Percentiles rank a stretch among this genome's conserved stretches.
phyloP scores from a whole-genome alignment of 2,888 invertebrate species.

The Aplocera efformata region DNA sequence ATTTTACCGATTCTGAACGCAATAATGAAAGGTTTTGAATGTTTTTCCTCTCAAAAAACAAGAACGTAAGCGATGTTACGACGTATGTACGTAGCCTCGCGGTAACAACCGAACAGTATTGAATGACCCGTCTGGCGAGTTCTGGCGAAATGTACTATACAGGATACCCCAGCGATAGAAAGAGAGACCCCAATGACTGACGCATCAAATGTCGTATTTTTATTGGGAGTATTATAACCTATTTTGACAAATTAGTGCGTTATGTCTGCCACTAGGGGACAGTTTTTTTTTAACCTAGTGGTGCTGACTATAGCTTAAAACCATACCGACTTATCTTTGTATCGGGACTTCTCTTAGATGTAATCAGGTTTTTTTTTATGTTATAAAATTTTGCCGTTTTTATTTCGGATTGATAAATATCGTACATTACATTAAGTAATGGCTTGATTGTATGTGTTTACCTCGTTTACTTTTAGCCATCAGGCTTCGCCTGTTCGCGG shows the following conservation, averaged over 20 bases:
- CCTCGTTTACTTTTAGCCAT: too few relatives aligned
- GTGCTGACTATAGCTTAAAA: slow-evolving; percentile 39
- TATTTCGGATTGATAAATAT: too few relatives aligned
- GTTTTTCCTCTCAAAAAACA: slow-evolving; percentile 52
- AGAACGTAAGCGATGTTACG: slow-evolving; percentile 61
- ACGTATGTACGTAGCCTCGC: slow-evolving; percentile 71
- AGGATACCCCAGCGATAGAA: slow-evolving; percentile 31
- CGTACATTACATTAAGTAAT: too few relatives aligned
- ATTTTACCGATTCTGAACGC: slow-evolving; percentile 49
- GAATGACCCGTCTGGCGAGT: slow-evolving; percentile 42
- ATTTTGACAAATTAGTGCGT: slow-evolving; percentile 76
- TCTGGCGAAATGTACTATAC: slow-evolving; percentile 24
- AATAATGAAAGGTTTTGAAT: slow-evolving; percentile 33
- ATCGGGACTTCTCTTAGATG: too few relatives aligned
- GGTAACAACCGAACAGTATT: slow-evolving; percentile 41
- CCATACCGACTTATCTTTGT: too few relatives aligned
- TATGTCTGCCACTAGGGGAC: slow-evolving; percentile 67
- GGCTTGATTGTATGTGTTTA: too few relatives aligned
- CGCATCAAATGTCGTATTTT: slow-evolving; percentile 29
- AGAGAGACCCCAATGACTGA: slow-evolving; percentile 43
- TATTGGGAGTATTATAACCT: slow-evolving; percentile 56
- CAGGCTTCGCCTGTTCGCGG: too few relatives aligned
- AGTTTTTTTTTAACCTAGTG: too few relatives aligned
- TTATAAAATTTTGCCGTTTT: too few relatives aligned
- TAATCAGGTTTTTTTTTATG: too few relatives aligned